A percentile compares a stretch with the other conserved stretches of the same genome.
phyloP scores from a whole-genome alignment of 2,113 vertebrate genomes.

The Prunella himalayana region DNA sequence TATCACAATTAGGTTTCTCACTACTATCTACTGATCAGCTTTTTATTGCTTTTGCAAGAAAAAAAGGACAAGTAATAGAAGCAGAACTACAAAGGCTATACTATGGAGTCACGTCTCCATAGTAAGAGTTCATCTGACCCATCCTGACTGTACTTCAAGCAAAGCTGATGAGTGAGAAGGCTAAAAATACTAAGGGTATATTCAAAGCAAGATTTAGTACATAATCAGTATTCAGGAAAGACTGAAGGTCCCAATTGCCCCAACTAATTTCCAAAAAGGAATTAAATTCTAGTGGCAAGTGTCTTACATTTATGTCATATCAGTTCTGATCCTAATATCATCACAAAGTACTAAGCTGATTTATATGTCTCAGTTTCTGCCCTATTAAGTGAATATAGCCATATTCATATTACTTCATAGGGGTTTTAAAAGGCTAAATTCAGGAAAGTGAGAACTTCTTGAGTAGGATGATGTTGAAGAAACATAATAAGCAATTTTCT shows the following conservation, averaged over 20 bases:
- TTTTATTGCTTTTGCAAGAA: neutral
- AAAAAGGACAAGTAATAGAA: neutral
- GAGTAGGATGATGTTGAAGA: neutral
- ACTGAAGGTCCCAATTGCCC: neutral
- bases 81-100: neutral
- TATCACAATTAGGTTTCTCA: neutral
- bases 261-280: neutral
- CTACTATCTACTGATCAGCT: neutral
- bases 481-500: neutral
- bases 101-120: neutral
- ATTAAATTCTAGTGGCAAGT: neutral
- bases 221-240: neutral
- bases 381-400: neutral
- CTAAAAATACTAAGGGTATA: neutral
- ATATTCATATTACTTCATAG: neutral
- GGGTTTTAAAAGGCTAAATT: neutral
- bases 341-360: neutral
- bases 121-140: neutral
- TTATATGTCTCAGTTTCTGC: neutral
- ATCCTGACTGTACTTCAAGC: neutral
- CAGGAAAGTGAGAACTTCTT: neutral
- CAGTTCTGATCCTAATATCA: neutral
- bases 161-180: neutral
- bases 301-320: neutral
- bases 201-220: neutral